A percentile compares a stretch with the other conserved stretches of the same genome.
Evolutionary conservation across 2,113 vertebrate genomes (phyloP).

Genomic region (Leiothrix lutea): DNA sequence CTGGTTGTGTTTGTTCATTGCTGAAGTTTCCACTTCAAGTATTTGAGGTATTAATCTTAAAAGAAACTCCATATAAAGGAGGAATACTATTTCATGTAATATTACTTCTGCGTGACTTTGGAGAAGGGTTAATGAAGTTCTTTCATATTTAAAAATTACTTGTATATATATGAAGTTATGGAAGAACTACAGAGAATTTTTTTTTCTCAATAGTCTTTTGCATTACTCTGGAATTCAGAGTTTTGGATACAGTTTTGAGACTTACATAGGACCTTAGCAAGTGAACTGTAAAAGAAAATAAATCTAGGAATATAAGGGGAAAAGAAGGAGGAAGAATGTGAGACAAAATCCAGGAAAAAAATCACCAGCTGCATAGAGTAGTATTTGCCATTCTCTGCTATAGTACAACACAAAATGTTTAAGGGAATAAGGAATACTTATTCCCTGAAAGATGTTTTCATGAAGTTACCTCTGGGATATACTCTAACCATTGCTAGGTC

Average conservation of each 20-base stretch:
- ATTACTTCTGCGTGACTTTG: neutral
- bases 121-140: slow-evolving; percentile 8
- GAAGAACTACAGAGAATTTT: neutral
- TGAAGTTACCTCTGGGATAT: neutral
- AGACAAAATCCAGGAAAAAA: neutral
- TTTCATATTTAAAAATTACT: neutral
- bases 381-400: neutral
- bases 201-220: slow-evolving; percentile 29
- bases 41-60: slow-evolving; percentile 9
- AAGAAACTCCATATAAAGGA: neutral
- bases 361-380: neutral
- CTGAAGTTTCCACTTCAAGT: neutral
- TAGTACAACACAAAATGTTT: neutral
- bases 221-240: neutral
- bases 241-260: neutral
- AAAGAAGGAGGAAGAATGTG: neutral
- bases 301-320: neutral
- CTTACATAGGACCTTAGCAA: slow-evolving; percentile 24
- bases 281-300: slow-evolving; percentile 56
- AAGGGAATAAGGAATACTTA: neutral
- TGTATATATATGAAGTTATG: neutral
- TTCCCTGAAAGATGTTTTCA: neutral
- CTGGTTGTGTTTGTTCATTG: neutral
- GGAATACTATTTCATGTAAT: neutral
- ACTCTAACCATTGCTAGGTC: neutral